phyloP scores from a whole-genome alignment of 2,888 invertebrate genomes.

The Dicycla oo region DNA sequence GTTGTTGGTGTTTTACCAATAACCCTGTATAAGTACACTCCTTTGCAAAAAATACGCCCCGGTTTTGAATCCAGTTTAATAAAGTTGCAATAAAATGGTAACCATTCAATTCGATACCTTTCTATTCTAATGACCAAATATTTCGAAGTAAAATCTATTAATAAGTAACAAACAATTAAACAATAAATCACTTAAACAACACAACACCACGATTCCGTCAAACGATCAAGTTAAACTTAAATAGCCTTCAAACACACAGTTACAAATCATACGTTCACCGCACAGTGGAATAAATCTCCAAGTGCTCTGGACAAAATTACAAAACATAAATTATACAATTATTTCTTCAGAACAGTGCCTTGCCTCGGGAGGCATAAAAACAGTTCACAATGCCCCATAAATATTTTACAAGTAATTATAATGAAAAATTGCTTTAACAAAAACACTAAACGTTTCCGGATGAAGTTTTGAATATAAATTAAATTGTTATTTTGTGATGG shows the following conservation, averaged over 20 bases:
- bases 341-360: conserved; percentile 65
- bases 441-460: conserved; percentile 83
- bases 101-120: no score
- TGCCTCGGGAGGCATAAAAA: conserved; percentile 76
- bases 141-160: conserved; percentile 50
- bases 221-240: conserved; percentile 56
- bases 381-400: conserved; percentile 84
- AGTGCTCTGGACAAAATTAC: conserved; percentile 77
- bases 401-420: conserved; percentile 88
- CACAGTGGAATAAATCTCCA: conserved; percentile 70
- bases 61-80: no score
- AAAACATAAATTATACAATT: conserved; percentile 82
- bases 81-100: no score
- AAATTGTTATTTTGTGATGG: conserved; percentile 70
- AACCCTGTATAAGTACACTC: no score
- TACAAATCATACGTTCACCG: conserved; percentile 71
- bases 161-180: conserved; percentile 57
- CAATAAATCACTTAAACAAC: conserved; percentile 58
- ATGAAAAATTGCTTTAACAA: conserved; percentile 80
- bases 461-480: conserved; percentile 78
- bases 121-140: not conserved
- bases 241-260: conserved; percentile 62
- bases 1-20: no score
- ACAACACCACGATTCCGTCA: conserved; percentile 56
- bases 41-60: no score